phyloP scores from a whole-genome alignment of 2,797 vertebrate species.

The Molossus alvarezi region DNA sequence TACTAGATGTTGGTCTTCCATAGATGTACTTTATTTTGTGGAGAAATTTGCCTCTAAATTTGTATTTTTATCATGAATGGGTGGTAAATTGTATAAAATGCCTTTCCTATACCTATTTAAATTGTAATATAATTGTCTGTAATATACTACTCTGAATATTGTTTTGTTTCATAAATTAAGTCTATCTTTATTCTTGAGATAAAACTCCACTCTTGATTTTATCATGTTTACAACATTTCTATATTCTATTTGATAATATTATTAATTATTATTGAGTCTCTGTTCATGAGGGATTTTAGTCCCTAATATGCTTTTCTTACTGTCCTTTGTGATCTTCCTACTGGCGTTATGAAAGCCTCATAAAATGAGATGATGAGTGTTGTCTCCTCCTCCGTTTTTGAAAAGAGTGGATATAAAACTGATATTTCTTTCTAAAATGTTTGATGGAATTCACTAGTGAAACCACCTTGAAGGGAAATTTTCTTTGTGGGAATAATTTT shows the following conservation, averaged over 20 bases:
- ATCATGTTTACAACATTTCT: neutral
- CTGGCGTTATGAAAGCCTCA: neutral
- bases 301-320: neutral
- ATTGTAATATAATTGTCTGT: neutral
- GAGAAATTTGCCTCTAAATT: slow-evolving; percentile 4
- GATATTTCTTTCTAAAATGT: neutral
- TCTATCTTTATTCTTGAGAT: slow-evolving; percentile 27
- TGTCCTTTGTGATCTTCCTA: neutral
- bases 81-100: neutral
- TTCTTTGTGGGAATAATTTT: no score
- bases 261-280: neutral
- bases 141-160: neutral
- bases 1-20: neutral
- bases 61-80: neutral
- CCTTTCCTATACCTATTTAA: neutral
- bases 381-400: neutral
- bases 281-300: neutral
- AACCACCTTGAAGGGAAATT: no score
- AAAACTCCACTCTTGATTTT: neutral
- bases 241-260: neutral
- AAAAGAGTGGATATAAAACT: neutral
- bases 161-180: slow-evolving; percentile 20
- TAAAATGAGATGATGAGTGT: neutral
- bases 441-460: no score
- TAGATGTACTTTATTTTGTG: neutral